These are phyloP conservation scores for Podabrus alpinus DNA, from an alignment of 2,888 invertebrate genomes.

Conservation along the genomic window DNA sequence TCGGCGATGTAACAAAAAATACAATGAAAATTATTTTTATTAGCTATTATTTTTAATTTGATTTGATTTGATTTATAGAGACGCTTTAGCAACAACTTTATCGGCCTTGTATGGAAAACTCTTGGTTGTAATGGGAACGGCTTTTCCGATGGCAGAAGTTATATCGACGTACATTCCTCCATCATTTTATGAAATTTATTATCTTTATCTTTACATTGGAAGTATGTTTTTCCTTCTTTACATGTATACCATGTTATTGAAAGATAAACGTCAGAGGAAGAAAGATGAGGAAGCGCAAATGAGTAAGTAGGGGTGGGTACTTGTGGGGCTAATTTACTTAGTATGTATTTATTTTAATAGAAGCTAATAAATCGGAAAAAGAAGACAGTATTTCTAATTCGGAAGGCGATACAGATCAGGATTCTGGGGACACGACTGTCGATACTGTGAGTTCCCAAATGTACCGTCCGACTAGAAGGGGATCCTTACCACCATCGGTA, in stretches of 20 bases:
- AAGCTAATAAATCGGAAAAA: conserved; percentile 22
- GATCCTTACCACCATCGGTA: conserved; percentile 53
- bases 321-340: not conserved
- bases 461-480: conserved; percentile 46
- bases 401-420: conserved; percentile 61
- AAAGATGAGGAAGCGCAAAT: conserved; percentile 41
- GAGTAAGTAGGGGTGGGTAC: conserved; percentile 32
- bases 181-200: conserved; percentile 84
- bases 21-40: not conserved
- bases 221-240: conserved; percentile 71
- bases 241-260: conserved; percentile 72
- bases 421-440: conserved; percentile 51
- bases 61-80: conserved; percentile 59
- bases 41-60: not conserved
- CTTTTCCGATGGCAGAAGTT: conserved; percentile 95
- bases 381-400: conserved; percentile 60
- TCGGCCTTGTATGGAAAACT: conserved; percentile 94
- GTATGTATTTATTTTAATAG: conserved; percentile 10
- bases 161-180: conserved; percentile 93
- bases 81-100: conserved; percentile 85
- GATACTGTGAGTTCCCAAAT: conserved; percentile 44
- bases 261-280: conserved; percentile 56
- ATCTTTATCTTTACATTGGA: conserved; percentile 69
- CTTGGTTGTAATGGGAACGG: conserved; percentile 91
- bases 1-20: not conserved